Base-by-base conservation (phyloP, 2,797 vertebrate genomes). In the Picus viridis region DNA sequence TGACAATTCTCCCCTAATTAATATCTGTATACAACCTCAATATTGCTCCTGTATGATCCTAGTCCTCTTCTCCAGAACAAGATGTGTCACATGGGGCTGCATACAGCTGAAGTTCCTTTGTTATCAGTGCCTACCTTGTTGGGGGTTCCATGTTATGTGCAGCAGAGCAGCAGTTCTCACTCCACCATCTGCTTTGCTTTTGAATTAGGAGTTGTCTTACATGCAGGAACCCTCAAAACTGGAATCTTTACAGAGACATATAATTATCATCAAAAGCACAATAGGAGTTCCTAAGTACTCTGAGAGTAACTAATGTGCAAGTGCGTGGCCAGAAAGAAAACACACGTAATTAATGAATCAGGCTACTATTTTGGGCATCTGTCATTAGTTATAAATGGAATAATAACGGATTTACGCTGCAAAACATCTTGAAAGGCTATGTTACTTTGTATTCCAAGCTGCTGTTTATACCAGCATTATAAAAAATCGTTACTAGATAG, bases 361-460 rank as follows among this genome's bases (percentile, higher is more conserved):
- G 27, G 15, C 45, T 88, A 83, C 77, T 86, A 62, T 91, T 92
- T 93, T 74, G 90, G 81, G 39, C 51, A 58, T 72, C 49, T 93
- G 47, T 34, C 53, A 64, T 81, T 91, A 92, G 53, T 81, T 76
- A 74, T 71, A 87, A 89, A 82, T 54, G 39, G 49, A 89, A 91
- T 79, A 87, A 91, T 91, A 91, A 69, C 3, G 3, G 23, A 79
- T 79, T 82, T 57, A 24, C 77, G 14, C 64, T 79, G 54, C 34
- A 86, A 94, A 87, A 41, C 51, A 88, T 6, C 51, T 69, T 90
- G 63, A 73, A 34, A 72, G 70, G 47, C 64, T 34, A 43, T 1
- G 1, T 63, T 81, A 64, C 32, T 88, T 91, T 24, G 53, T 91
- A 79, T 90, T 80, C 58, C 53, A 57, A 86, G 41, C 59, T 67